Evolutionary conservation across 2,113 vertebrate genomes (phyloP).

Genomic region (Pedionomus torquatus): DNA sequence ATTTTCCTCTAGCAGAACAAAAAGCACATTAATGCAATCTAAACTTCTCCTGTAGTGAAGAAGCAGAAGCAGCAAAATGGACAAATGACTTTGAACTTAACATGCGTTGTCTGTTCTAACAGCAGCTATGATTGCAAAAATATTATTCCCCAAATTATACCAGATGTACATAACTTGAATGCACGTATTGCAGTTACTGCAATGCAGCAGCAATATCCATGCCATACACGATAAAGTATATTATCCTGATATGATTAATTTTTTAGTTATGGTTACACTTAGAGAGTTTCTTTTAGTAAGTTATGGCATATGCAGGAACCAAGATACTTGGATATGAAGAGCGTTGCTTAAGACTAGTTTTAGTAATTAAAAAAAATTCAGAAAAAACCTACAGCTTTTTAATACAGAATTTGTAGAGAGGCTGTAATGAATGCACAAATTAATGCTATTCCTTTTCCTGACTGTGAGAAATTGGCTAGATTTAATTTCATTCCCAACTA

Average conservation of each 20-base stretch:
- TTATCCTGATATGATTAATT: not conserved
- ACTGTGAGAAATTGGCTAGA: not conserved
- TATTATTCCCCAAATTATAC: not conserved
- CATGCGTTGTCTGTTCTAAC: not conserved
- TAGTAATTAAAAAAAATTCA: not conserved
- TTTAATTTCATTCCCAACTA: not conserved
- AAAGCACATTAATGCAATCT: not conserved
- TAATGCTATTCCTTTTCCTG: not conserved
- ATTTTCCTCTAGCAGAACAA: constrained; percentile 27
- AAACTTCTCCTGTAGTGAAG: not conserved
- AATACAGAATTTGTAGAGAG: not conserved
- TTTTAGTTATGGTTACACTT: not conserved
- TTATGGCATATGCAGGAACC: not conserved
- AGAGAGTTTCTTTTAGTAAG: not conserved
- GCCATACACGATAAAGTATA: not conserved
- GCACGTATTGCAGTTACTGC: not conserved
- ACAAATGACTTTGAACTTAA: not conserved
- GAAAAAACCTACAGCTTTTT: accelerated
- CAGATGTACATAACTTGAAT: not conserved
- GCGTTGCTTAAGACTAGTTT: not conserved
- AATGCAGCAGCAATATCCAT: not conserved
- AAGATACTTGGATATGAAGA: not conserved
- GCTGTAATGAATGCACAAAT: not conserved
- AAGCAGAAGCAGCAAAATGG: not conserved
- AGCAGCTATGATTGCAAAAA: not conserved